Conservation (phyloP, 2,113 vertebrate genomes). For the Odobenus rosmarus region DNA sequence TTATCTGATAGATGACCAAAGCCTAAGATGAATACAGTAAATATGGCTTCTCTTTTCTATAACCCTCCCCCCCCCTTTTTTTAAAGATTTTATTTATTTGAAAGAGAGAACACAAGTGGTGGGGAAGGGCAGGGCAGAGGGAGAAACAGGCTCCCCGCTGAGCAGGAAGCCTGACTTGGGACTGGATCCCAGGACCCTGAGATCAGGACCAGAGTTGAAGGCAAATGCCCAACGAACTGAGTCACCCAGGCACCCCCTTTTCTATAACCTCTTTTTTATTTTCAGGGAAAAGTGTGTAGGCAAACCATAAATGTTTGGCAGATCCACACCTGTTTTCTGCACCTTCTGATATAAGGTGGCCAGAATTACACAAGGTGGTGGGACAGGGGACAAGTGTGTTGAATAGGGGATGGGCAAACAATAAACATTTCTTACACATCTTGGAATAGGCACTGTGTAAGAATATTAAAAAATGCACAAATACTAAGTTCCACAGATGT, state of each 20-base stretch:
- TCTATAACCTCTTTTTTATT: background rate
- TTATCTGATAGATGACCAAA: background rate
- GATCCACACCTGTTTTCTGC: background rate
- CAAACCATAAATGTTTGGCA: constrained; percentile 24
- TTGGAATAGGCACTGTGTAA: background rate
- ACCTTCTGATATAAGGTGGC: background rate
- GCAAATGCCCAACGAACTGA: background rate
- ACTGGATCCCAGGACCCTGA: too few species aligned
- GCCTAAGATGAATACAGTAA: background rate
- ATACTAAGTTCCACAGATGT: constrained; percentile 21
- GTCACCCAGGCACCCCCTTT: background rate
- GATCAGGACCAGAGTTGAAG: too few species aligned
- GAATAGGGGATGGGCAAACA: background rate
- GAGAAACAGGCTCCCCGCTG: too few species aligned
- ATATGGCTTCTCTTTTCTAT: background rate
- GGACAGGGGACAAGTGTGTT: background rate
- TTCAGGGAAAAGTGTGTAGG: background rate
- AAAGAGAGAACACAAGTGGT: too few species aligned
- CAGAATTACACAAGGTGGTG: background rate
- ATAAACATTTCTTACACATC: background rate
- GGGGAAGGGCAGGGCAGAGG: too few species aligned
- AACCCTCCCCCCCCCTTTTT: background rate
- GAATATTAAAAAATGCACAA: constrained; percentile 18
- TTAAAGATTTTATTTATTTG: too few species aligned
- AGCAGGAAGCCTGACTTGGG: too few species aligned